Evolutionary conservation across 2,888 invertebrate genomes (phyloP).

Genomic region (Tethea ocularis): DNA sequence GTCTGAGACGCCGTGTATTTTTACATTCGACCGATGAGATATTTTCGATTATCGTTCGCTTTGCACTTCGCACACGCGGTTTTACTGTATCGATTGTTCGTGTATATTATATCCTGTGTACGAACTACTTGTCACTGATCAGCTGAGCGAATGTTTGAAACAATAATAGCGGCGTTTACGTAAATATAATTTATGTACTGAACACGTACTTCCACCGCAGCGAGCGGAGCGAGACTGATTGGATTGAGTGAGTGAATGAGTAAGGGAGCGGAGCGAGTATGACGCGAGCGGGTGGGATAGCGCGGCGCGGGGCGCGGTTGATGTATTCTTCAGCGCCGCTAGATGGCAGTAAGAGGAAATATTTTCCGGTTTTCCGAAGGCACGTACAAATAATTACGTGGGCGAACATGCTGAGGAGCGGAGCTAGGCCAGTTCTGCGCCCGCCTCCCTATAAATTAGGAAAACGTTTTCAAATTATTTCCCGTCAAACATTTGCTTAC

Average conservation of each 20-base stretch:
- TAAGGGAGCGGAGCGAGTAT: slow-evolving; percentile 43
- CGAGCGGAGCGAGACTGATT: slow-evolving; percentile 70
- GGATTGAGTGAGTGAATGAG: slow-evolving; percentile 52
- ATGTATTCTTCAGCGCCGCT: slow-evolving; percentile 32
- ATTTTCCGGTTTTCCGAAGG: slow-evolving; percentile 28
- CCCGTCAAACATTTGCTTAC: slow-evolving; percentile 70
- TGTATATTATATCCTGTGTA: slow-evolving; percentile 25
- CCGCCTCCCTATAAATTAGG: slow-evolving; percentile 67
- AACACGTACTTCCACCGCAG: slow-evolving; percentile 39
- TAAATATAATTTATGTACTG: slow-evolving; percentile 27
- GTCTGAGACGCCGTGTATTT: slow-evolving; percentile 79
- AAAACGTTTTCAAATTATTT: slow-evolving; percentile 75
- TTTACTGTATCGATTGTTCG: slow-evolving; percentile 31
- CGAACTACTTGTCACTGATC: slow-evolving; percentile 66
- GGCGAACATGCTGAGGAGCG: slow-evolving; percentile 20
- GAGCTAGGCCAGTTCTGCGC: slow-evolving; percentile 34
- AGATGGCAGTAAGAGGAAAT: slow-evolving; percentile 62
- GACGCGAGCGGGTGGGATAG: slow-evolving; percentile 23
- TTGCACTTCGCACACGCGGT: slow-evolving; percentile 40
- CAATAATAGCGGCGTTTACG: slow-evolving; percentile 70
- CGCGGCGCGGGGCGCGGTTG: slow-evolving; percentile 33
- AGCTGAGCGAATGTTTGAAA: slow-evolving; percentile 78
- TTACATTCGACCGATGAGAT: slow-evolving; percentile 74
- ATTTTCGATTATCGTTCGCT: slow-evolving; percentile 62
- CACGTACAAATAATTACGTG: slow-evolving; percentile 22